Evolutionary conservation across 2,113 vertebrate genomes (phyloP).

Genomic region (Sinocyclocheilus anshuiensis): DNA sequence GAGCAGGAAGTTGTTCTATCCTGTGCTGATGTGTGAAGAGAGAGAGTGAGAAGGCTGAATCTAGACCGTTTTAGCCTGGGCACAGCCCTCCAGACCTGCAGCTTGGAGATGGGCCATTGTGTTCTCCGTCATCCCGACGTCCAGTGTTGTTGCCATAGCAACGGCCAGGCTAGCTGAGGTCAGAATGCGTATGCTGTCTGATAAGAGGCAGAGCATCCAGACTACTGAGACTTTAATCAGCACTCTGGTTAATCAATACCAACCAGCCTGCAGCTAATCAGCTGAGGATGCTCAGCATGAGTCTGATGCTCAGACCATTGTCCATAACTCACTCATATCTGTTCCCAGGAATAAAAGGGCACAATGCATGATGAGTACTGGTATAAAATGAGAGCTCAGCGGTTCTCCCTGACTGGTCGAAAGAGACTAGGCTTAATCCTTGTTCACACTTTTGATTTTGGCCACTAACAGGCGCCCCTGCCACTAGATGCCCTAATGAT

Average conservation of each 20-base stretch:
- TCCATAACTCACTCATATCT: slow-evolving; percentile 28
- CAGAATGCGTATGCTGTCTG: slow-evolving; percentile 4
- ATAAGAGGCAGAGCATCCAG: slow-evolving; percentile 15
- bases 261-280: neutral
- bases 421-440: neutral
- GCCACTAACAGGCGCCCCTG: neutral
- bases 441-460: slow-evolving; percentile 1
- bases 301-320: neutral
- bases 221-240: slow-evolving; percentile 31
- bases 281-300: neutral
- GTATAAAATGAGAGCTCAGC: slow-evolving; percentile 28
- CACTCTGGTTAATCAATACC: slow-evolving; percentile 20
- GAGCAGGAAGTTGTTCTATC: neutral
- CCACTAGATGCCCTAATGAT: neutral
- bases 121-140: neutral
- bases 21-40: neutral
- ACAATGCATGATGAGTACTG: slow-evolving; percentile 36
- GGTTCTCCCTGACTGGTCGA: slow-evolving; percentile 30
- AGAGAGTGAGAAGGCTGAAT: neutral
- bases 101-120: slow-evolving; percentile 9
- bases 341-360: slow-evolving; percentile 39
- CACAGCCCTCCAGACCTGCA: slow-evolving; percentile 1
- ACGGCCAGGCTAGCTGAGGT: slow-evolving; percentile 26
- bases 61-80: neutral
- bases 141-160: slow-evolving; percentile 40